Evolutionary conservation across 2,113 vertebrate species (phyloP), one percentile per base, ranked within the genome.

Genomic region (Monopterus albus): DNA sequence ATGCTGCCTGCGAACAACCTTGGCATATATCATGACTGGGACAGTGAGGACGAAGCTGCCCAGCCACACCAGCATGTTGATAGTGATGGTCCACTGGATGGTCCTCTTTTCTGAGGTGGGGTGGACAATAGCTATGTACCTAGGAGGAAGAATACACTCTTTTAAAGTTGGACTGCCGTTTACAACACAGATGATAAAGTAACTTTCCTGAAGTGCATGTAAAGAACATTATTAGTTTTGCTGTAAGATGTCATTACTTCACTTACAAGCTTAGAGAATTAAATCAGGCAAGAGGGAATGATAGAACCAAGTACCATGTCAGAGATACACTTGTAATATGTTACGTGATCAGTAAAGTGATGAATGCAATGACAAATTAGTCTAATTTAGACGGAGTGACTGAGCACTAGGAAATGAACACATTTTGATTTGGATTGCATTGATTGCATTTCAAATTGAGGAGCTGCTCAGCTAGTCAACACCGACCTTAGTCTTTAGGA

Each of bases 61-160:
- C 21, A 94, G 64, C 94, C 93, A 95, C 74, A 94, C 93, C 72
- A 94, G 72, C 17, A 88, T 29, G 75, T 94, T 95, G 82, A 95
- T 94, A 57, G 93, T 11, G 69, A 95, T 82, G 29, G 93, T 94
- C 91, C 91, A 92, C 60, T 88, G 89, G 75, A 94, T 92, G 68
- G 94, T 95, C 76, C 94, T 85, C 79, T 64, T 91, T 78, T 94
- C 93, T 0, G 92, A 93, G 13, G 89, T 91, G 25, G 94, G 92
- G 66, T 94, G 94, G 57, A 93, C 94, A 1, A 95, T 93, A 12
- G 93, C 94, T 0, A 93, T 85, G 75, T 95, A 95, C 79, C 94
- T 95, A 36, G 15, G 47, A 75, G 25, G 52, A 56, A 39, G 18
- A 82, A 29, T 9, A 10, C 2, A 57, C 1, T 6, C 15, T 18